Conservation (phyloP, 2,113 vertebrate genomes). For the Prunella fulvescens region DNA sequence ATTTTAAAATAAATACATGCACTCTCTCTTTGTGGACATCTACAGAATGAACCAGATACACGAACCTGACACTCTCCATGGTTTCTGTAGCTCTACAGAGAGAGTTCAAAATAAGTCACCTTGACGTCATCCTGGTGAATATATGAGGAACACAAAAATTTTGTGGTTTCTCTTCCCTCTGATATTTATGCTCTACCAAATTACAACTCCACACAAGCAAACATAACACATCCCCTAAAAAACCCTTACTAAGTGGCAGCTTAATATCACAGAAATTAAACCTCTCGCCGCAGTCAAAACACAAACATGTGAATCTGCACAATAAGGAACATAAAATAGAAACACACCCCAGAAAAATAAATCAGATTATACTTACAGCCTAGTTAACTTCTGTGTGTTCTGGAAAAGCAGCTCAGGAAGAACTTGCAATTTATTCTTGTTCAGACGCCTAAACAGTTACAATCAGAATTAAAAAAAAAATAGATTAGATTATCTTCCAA, state of each 20-base stretch:
- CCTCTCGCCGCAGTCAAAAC: neutral
- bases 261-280: neutral
- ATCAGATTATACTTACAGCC: constrained; percentile 86
- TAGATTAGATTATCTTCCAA: neutral
- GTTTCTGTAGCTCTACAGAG: neutral
- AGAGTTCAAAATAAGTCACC: neutral
- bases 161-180: neutral
- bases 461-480: neutral
- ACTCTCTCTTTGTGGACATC: neutral
- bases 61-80: neutral
- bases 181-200: neutral
- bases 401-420: constrained; percentile 98
- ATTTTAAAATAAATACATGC: neutral
- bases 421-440: constrained; percentile 95
- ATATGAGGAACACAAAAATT: neutral
- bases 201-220: neutral
- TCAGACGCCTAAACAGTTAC: constrained; percentile 82
- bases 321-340: neutral
- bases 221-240: neutral
- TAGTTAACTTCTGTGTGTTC: constrained; percentile 91
- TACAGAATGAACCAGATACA: neutral
- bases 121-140: neutral
- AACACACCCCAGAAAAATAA: neutral
- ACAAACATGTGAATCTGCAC: neutral
- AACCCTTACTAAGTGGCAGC: neutral